phyloP scores from a whole-genome alignment of 2,113 vertebrate genomes.

The Rhinoderma darwinii region DNA sequence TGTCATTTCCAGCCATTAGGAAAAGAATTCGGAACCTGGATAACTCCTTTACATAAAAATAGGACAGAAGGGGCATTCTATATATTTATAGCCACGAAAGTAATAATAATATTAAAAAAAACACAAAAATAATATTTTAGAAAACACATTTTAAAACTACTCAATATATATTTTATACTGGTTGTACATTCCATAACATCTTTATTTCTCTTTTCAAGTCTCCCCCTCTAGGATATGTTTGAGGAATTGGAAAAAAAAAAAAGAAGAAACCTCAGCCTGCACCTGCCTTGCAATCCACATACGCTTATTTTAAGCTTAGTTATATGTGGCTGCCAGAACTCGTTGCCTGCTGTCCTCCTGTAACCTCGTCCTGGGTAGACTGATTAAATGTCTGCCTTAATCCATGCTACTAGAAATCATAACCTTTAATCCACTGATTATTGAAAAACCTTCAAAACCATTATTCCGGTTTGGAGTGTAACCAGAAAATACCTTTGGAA shows the following conservation, averaged over 20 bases:
- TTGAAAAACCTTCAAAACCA: constrained; percentile 21
- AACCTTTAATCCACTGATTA: constrained; percentile 13
- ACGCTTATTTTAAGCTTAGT: constrained; percentile 49
- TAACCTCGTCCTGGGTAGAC: constrained; percentile 33
- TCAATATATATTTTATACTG: not conserved
- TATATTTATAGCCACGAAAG: too few relatives aligned
- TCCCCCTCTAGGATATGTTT: constrained; percentile 1
- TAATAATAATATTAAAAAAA: too few relatives aligned
- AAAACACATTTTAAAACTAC: too few relatives aligned
- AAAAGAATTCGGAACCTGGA: too few relatives aligned
- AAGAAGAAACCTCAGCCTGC: constrained; percentile 10
- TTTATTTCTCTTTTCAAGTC: not conserved
- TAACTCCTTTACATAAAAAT: too few relatives aligned
- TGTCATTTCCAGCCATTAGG: too few relatives aligned
- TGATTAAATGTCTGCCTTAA: constrained; percentile 36
- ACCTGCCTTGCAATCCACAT: constrained; percentile 40
- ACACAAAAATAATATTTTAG: too few relatives aligned
- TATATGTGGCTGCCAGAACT: constrained; percentile 31
- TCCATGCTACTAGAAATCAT: constrained; percentile 37
- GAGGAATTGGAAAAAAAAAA: constrained; percentile 25
- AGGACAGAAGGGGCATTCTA: too few relatives aligned
- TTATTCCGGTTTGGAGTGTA: not conserved
- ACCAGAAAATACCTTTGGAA: not conserved
- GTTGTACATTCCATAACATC: not conserved
- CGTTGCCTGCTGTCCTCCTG: constrained; percentile 29